Evolutionary conservation across 64 coral and sea anemone genomes (phyloP), one percentile per base, ranked within the genome.

Genomic region (Porites australiensis): DNA sequence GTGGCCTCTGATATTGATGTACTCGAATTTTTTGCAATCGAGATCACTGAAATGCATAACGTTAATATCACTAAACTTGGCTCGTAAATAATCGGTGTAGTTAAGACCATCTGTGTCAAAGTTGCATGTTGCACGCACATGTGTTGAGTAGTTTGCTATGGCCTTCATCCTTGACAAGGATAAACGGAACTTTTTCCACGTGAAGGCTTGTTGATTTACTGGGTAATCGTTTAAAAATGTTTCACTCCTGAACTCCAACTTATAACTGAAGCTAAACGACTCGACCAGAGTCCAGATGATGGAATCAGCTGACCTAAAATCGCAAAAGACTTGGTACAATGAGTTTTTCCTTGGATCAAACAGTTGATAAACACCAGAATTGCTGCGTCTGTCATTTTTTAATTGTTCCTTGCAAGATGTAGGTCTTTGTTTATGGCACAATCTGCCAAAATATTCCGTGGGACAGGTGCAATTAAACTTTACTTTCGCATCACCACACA

Each of bases 111-210:
- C 82, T 14, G 44, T 79, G 44, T 71, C 68, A 77, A 79, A 95
- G 75, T 95, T 95, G 58, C 89, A 95, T 13, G 83, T 95, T 46
- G 83, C 88, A 65, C 94, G 88, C 55, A 85, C 79, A 48, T 95
- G 83, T 64, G 94, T 88, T 1, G 94, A 84, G 13, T n/a, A 12
- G n/a, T 50, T 60, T 10, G 71, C 58, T 16, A 87, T 22, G 59
- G 57, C 46, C 18, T 82, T 63, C 89, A 95, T 95, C 3, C 16
- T 21, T 12, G 13, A 64, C 50, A 50, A 15, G 1, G 94, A 88
- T 21, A 95, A 44, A 12, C 94, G 94, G 43, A 86, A 95, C 27
- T 71, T 77, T 64, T 85, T 53, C 94, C 94, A 95, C 20, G 43
- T 67, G 48, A 91, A 91, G n/a, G 23, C 50, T 6, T 75, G 68